Evolutionary conservation across 2,797 vertebrate species (phyloP).

Genomic region (Argya squamiceps): DNA sequence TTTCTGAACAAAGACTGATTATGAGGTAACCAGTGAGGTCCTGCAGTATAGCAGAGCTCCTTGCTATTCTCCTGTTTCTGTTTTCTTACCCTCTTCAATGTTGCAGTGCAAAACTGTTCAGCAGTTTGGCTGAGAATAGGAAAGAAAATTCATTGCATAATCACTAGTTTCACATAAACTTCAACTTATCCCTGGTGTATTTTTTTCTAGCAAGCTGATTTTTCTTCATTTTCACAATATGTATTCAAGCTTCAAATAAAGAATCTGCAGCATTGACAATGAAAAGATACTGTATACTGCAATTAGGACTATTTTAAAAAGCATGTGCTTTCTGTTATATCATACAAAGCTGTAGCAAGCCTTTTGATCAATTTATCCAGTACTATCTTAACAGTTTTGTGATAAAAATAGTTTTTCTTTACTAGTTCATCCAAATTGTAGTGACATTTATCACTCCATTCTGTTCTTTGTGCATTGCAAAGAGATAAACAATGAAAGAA

Average conservation of each 20-base stretch:
- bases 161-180: not conserved
- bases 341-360: not conserved
- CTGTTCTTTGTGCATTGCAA: conserved; percentile 20
- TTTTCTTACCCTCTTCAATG: not conserved
- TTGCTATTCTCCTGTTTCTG: not conserved
- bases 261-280: not conserved
- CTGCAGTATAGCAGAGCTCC: not conserved
- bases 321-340: not conserved
- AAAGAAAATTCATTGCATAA: not conserved
- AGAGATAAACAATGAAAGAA: conserved; percentile 10
- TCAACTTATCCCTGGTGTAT: not conserved
- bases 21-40: not conserved
- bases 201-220: not conserved
- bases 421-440: not conserved
- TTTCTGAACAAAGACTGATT: not conserved
- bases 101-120: not conserved
- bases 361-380: conserved; percentile 21
- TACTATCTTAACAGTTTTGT: not conserved
- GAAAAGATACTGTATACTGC: not conserved
- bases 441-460: conserved; percentile 27
- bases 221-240: not conserved
- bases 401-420: conserved; percentile 19
- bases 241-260: not conserved
- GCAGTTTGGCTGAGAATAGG: not conserved
- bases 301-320: not conserved